These are phyloP conservation scores for Amphiprion percula DNA, from an alignment of 2,113 vertebrate genomes.

Conservation along the genomic window DNA sequence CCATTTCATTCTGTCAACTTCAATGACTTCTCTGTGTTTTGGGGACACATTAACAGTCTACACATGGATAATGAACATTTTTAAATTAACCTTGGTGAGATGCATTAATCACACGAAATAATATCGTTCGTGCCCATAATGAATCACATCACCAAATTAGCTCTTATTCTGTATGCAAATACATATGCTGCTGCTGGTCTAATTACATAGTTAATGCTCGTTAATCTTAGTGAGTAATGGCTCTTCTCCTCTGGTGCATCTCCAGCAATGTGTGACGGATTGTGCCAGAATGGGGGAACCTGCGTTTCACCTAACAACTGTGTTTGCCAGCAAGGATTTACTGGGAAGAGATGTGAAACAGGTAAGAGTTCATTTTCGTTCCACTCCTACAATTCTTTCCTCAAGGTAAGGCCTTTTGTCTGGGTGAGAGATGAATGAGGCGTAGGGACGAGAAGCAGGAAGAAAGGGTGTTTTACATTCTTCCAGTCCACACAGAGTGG, in stretches of 20 bases:
- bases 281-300: slow-evolving; percentile 95
- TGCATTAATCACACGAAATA: slow-evolving; percentile 71
- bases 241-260: slow-evolving; percentile 65
- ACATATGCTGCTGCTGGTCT: slow-evolving; percentile 72
- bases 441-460: not conserved
- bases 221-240: slow-evolving; percentile 77
- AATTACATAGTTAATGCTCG: slow-evolving; percentile 77
- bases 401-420: slow-evolving; percentile 17
- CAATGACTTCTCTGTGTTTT: slow-evolving; percentile 61
- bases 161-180: slow-evolving; percentile 78
- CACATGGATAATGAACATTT: slow-evolving; percentile 67
- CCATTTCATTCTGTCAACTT: slow-evolving; percentile 55
- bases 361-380: slow-evolving; percentile 85
- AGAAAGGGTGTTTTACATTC: slow-evolving; percentile 2
- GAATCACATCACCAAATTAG: slow-evolving; percentile 79
- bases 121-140: slow-evolving; percentile 68
- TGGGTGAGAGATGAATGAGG: not conserved
- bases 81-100: slow-evolving; percentile 68
- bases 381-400: not conserved
- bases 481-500: slow-evolving; percentile 3
- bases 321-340: slow-evolving; percentile 95
- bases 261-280: slow-evolving; percentile 94
- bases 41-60: slow-evolving; percentile 58
- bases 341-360: slow-evolving; percentile 93
- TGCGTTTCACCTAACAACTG: slow-evolving; percentile 95